Evolutionary conservation across 1,140 invertebrate species (phyloP).

Genomic region (Parapsyche elsis): DNA sequence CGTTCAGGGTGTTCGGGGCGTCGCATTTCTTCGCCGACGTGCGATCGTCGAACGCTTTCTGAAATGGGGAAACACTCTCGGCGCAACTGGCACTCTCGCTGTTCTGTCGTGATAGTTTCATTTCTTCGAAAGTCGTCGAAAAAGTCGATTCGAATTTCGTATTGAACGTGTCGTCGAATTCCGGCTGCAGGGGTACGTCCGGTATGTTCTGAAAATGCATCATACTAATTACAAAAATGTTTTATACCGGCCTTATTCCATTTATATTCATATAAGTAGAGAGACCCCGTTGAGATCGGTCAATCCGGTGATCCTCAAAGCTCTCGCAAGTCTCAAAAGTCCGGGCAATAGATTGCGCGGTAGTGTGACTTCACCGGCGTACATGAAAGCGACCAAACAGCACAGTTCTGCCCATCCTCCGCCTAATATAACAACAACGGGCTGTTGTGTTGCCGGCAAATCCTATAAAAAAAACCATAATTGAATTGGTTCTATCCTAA

Average conservation of each 20-base stretch:
- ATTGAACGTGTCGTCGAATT: constrained; percentile 52
- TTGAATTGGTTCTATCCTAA: not conserved
- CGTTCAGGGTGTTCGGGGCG: not conserved
- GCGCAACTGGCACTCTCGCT: constrained; percentile 50
- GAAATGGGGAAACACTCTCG: constrained; percentile 52
- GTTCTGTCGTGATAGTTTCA: constrained; percentile 52
- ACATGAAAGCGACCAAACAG: constrained; percentile 90
- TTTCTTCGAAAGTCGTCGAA: constrained; percentile 45
- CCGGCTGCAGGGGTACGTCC: constrained; percentile 49
- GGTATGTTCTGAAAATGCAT: constrained; percentile 49
- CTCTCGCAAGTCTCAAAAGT: constrained; percentile 84
- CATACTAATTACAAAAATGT: not conserved
- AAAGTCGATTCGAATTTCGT: constrained; percentile 51
- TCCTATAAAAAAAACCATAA: constrained; percentile 67
- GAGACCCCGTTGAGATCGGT: constrained; percentile 80
- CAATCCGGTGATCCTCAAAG: constrained; percentile 86
- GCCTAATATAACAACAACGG: constrained; percentile 85
- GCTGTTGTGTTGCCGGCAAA: constrained; percentile 78
- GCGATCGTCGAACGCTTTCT: constrained; percentile 49
- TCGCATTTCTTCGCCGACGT: constrained; percentile 43
- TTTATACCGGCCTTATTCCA: too few relatives aligned
- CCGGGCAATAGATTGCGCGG: constrained; percentile 84
- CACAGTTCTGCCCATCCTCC: constrained; percentile 83
- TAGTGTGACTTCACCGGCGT: constrained; percentile 90
- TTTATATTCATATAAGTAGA: not conserved